A percentile compares a stretch with the other conserved stretches of the same genome.
Evolutionary conservation across 2,888 invertebrate genomes (phyloP).

Genomic region (Drosophila emarginata): DNA sequence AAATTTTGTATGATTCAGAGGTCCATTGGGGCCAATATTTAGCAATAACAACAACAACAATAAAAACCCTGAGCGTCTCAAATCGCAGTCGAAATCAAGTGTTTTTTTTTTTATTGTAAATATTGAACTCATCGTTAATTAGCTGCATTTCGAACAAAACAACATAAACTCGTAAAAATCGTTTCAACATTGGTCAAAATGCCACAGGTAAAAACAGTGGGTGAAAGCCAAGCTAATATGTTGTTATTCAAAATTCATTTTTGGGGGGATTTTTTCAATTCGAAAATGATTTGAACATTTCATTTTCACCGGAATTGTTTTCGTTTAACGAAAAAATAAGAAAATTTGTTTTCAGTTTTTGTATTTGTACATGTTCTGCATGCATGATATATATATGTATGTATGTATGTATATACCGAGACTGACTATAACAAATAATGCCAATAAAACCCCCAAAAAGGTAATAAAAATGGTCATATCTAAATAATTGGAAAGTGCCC

Average conservation of each 20-base stretch:
- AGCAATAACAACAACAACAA: neutral
- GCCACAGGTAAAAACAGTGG: too few species aligned
- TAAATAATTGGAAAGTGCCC: slow-evolving; percentile 1
- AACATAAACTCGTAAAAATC: neutral
- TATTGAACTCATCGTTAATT: slow-evolving; percentile 8
- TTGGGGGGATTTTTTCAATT: neutral
- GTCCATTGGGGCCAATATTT: neutral
- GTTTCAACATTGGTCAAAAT: neutral
- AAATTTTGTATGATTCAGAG: neutral
- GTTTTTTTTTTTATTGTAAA: slow-evolving; percentile 1
- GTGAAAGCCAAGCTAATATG: neutral
- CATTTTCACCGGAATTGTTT: slow-evolving; percentile 1
- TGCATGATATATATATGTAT: neutral
- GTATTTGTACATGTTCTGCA: neutral
- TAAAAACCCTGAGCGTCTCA: neutral
- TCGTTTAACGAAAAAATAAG: slow-evolving; percentile 2
- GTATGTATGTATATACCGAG: neutral
- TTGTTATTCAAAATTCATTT: neutral
- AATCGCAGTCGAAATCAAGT: neutral
- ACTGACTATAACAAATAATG: slow-evolving; percentile 4
- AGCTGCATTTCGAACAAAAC: slow-evolving; percentile 6
- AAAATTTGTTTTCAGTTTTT: neutral
- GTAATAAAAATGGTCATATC: slow-evolving; percentile 13
- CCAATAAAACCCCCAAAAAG: slow-evolving; percentile 12
- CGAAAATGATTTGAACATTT: neutral